Conservation (phyloP, 2,113 vertebrate genomes). For the Toxotes jaculatrix region DNA sequence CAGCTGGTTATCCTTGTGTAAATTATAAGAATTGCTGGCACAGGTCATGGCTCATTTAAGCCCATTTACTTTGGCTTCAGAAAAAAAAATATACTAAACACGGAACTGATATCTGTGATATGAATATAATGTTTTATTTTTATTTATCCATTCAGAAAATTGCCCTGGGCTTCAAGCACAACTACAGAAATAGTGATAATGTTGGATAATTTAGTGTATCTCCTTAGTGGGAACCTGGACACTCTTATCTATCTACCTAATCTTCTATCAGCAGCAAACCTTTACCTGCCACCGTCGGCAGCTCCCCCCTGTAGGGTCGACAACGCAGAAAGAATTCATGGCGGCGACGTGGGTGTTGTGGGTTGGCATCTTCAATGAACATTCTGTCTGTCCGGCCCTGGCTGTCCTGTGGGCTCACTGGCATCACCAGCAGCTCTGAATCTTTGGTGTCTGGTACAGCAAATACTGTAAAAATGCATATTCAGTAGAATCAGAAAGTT, state of each 20-base stretch:
- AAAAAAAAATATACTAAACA: not conserved
- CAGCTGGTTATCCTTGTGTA: no score
- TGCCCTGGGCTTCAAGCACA: not conserved
- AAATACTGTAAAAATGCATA: not conserved
- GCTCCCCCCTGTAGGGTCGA: conserved; percentile 71
- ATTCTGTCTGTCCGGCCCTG: conserved; percentile 41
- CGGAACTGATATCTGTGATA: not conserved
- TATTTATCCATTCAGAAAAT: not conserved
- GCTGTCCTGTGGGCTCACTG: not conserved
- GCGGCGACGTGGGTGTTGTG: conserved; percentile 27
- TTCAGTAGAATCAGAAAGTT: not conserved
- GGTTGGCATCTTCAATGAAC: conserved; percentile 59
- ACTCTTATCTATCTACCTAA: no score
- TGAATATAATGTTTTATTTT: not conserved
- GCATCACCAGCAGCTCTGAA: conserved; percentile 26
- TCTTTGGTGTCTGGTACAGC: not conserved
- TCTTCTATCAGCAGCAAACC: not conserved
- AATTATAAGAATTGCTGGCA: not conserved
- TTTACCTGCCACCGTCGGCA: conserved; percentile 79
- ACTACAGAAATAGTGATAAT: not conserved
- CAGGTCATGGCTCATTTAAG: not conserved
- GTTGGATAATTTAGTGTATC: no score
- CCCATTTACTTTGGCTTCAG: not conserved
- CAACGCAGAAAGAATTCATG: conserved; percentile 56
- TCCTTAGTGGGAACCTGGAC: no score